Base-by-base conservation (phyloP, 2,888 invertebrate species). In the Candidula unifasciata region DNA sequence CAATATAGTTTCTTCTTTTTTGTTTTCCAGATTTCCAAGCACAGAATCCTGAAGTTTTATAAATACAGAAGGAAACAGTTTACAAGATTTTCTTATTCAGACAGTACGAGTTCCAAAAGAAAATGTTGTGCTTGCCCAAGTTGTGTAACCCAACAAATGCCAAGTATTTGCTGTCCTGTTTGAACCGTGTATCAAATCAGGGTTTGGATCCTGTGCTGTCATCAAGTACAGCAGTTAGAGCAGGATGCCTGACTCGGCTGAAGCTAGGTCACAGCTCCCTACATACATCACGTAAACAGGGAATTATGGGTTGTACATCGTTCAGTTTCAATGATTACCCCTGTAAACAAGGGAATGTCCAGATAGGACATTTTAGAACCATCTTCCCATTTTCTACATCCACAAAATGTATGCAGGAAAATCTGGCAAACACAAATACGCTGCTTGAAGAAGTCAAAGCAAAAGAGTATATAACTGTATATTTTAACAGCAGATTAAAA, bases 401-500 rank as follows among this genome's bases (percentile, higher is more conserved):
- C 18, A 30, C 18, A 54, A 74, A 54, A 74, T 30, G 3, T 8
- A 52, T 54, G 16, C 74, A 74, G 18, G 44, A 37, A 30, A 33
- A 10, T 21, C n/a, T 24, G 3, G 18, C 44, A 44, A n/a, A n/a
- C n/a, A 44, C 74, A 74, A 30, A 74, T 2, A 13, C 30, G 30
- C 1, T 54, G 13, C 54, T 74, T 30, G 24, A 30, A 21, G 74
- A 74, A 33, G 74, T 16, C 18, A 74, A 74, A 54, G 30, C 52
- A 30, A 74, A 74, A 74, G 54, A 54, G 6, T 74, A 74, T 24
- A 30, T 74, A 74, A 54, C 54, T 18, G 18, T 74, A 16, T 74
- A 74, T 21, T 27, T 54, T 30, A 30, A 30, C 30, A 74, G 54
- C 1, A 18, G 5, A 27, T 30, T 74, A 54, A 3, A 6, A 54